A percentile compares a stretch with the other conserved stretches of the same genome.
Evolutionary conservation across 2,888 invertebrate species (phyloP).

Genomic region (Seladonia tumulorum): DNA sequence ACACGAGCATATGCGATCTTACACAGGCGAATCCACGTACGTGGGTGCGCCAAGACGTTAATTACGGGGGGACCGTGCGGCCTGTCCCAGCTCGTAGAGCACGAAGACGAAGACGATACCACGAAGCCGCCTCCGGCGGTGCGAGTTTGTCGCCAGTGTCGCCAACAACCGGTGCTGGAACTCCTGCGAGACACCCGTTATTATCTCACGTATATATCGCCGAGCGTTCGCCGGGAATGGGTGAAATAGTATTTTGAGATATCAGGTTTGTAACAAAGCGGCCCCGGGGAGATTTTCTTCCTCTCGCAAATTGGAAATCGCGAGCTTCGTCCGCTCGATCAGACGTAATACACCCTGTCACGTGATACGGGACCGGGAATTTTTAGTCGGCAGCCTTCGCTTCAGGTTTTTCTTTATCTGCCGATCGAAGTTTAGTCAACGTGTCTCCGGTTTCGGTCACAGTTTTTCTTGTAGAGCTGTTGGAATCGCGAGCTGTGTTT

Average conservation of each 20-base stretch:
- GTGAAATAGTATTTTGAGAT: conserved; percentile 52
- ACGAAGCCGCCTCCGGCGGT: conserved; percentile 73
- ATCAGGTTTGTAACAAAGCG: conserved; percentile 48
- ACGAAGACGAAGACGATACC: conserved; percentile 73
- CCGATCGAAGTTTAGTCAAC: neutral
- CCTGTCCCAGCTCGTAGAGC: conserved; percentile 71
- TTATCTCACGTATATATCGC: conserved; percentile 65
- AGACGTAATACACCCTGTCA: neutral
- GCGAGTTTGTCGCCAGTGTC: conserved; percentile 73
- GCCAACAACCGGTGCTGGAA: conserved; percentile 54
- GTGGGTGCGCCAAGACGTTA: conserved; percentile 74
- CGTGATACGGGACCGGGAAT: neutral
- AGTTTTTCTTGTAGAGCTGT: neutral
- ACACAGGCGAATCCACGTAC: conserved; percentile 57
- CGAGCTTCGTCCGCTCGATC: neutral
- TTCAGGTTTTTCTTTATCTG: neutral
- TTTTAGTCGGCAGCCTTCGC: neutral
- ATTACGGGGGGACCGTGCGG: conserved; percentile 74
- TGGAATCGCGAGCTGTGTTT: neutral
- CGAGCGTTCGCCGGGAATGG: conserved; percentile 41
- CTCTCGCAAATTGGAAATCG: conserved; percentile 31
- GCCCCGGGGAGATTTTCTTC: neutral
- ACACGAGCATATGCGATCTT: conserved; percentile 47
- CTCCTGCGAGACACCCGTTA: conserved; percentile 67
- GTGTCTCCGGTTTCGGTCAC: neutral